Evolutionary conservation across 1,140 invertebrate species (phyloP).

Genomic region (Neodiprion fabricii): DNA sequence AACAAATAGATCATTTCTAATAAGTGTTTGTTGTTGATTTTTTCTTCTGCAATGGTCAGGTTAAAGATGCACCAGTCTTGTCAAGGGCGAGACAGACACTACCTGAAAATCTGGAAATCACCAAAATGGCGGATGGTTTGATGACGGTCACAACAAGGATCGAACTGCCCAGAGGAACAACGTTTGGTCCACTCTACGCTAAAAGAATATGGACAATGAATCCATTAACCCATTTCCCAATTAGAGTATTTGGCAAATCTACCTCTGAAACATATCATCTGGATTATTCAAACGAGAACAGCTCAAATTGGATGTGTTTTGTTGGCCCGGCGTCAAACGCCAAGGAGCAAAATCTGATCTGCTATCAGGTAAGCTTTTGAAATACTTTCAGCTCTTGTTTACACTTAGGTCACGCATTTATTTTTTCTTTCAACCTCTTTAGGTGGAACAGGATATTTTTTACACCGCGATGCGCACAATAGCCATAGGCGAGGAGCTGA

Average conservation of each 20-base stretch:
- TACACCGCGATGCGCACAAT: conserved; percentile 67
- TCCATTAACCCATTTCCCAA: conserved; percentile 48
- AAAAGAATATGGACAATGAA: conserved; percentile 48
- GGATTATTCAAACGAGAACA: conserved; percentile 63
- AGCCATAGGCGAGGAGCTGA: conserved; percentile 62
- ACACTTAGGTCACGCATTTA: neutral
- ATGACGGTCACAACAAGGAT: conserved; percentile 46
- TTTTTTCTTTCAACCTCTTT: conserved; percentile 26
- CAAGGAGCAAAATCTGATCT: conserved; percentile 69
- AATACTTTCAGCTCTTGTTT: conserved; percentile 7
- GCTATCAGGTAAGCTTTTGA: conserved; percentile 63
- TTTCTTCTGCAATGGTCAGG: conserved; percentile 16
- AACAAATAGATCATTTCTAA: neutral
- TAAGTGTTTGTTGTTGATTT: conserved; percentile 1
- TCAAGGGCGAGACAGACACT: conserved; percentile 56
- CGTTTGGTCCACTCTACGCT: conserved; percentile 60
- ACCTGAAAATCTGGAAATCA: conserved; percentile 49
- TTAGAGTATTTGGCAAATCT: conserved; percentile 40
- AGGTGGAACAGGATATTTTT: conserved; percentile 65
- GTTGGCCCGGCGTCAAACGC: conserved; percentile 59
- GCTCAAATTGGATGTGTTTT: conserved; percentile 73
- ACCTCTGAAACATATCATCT: conserved; percentile 54
- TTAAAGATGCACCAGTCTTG: conserved; percentile 37
- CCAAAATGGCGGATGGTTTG: conserved; percentile 42
- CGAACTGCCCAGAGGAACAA: conserved; percentile 49